Conservation (phyloP, 2,888 invertebrate species). For the Cenopis cana region DNA sequence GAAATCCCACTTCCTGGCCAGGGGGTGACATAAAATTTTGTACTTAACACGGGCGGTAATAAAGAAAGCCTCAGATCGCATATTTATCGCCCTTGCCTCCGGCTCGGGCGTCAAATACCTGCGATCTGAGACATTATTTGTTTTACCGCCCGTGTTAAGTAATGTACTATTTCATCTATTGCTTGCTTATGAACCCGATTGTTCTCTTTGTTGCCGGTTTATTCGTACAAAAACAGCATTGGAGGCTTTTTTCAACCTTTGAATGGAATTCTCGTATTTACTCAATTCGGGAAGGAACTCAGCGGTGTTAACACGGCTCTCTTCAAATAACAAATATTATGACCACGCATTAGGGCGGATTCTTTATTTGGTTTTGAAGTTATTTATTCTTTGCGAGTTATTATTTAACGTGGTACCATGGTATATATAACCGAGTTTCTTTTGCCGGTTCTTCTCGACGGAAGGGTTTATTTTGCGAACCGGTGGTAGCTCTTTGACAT, state of each 20-base stretch:
- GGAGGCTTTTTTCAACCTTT: neutral
- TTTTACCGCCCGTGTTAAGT: no score
- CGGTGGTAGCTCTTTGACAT: no score
- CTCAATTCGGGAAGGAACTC: constrained; percentile 9
- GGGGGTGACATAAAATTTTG: no score
- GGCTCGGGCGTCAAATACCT: no score
- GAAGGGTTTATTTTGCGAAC: no score
- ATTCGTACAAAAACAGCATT: neutral
- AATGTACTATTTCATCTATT: neutral
- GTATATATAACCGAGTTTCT: no score
- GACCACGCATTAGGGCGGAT: neutral
- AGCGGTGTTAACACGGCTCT: constrained; percentile 1
- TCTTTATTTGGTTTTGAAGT: neutral
- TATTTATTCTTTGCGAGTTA: neutral
- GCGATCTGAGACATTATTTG: no score
- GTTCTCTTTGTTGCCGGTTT: neutral
- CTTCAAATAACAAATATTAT: constrained; percentile 23
- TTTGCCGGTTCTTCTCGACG: no score
- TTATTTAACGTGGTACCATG: neutral
- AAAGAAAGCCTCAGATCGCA: no score
- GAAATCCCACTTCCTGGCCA: no score
- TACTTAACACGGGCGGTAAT: no score
- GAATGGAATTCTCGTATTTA: constrained; percentile 17
- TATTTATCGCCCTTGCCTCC: no score
- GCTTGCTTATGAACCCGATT: neutral